A percentile compares a stretch with the other conserved stretches of the same genome.
phyloP scores from a whole-genome alignment of 2,888 invertebrate species.

The Melanostoma mellinum region DNA sequence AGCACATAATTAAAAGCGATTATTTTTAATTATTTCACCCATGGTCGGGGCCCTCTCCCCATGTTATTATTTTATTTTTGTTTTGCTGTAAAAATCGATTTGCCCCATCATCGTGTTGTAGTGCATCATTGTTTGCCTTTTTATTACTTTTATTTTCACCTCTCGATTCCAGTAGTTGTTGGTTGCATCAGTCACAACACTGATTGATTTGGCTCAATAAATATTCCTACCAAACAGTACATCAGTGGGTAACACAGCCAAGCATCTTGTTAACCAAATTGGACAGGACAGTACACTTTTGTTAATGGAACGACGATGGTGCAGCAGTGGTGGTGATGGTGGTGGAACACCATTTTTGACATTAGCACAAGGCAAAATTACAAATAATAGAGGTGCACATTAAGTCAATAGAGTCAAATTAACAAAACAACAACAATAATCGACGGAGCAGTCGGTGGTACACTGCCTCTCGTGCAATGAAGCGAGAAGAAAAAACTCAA shows the following conservation, averaged over 20 bases:
- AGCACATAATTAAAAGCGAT: conserved; percentile 64
- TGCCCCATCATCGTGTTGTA: conserved; percentile 3
- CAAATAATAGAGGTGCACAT: conserved; percentile 67
- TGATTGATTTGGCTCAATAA: conserved; percentile 67
- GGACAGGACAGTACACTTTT: conserved; percentile 29
- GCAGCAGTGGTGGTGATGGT: background rate
- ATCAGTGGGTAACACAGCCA: conserved; percentile 1
- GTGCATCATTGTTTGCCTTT: conserved; percentile 15
- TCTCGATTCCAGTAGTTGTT: conserved; percentile 1
- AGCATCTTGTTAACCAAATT: conserved; percentile 69
- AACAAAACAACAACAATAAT: conserved; percentile 60
- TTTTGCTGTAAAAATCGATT: conserved; percentile 39
- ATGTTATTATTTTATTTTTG: background rate
- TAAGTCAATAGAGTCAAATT: conserved; percentile 68
- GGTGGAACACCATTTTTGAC: conserved; percentile 61
- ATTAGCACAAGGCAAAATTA: conserved; percentile 65
- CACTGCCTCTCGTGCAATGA: conserved; percentile 4
- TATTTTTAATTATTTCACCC: conserved; percentile 67
- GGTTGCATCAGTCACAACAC: conserved; percentile 54
- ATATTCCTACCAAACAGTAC: background rate
- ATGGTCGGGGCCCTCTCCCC: conserved; percentile 23
- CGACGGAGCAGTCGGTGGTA: conserved; percentile 20
- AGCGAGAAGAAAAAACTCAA: conserved; percentile 11
- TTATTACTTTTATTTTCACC: conserved; percentile 10
- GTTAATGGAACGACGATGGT: background rate